Base-by-base conservation (phyloP, 2,888 invertebrate species). In the Lasioglossum calceatum region DNA sequence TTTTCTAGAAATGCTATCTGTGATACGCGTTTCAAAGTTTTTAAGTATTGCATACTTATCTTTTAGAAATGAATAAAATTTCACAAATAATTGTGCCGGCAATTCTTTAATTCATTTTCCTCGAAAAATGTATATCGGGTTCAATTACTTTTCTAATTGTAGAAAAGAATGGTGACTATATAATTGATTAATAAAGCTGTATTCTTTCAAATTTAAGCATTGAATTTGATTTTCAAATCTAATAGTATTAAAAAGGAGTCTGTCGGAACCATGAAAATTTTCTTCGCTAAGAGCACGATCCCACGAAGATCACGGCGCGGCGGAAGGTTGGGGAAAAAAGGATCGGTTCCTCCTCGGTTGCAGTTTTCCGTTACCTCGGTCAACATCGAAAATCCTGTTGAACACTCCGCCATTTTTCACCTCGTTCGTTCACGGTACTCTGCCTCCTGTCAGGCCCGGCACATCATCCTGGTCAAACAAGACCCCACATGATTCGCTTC, bases 361-460 rank as follows among this genome's bases (percentile, higher is more conserved):
- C 74, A 76, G 39, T 77, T 79, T 86, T 83, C 88, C 87, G 87
- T 90, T 88, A 79, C 84, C 87, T 90, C 88, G 80, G 89, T 88
- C 86, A 89, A 90, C 91, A 88, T 79, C 23, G 84, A 84, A 86
- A 91, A 92, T 92, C 92, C 92, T 89, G 89, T 91, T 92, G 85
- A 88, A 91, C 85, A 85, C 84, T 90, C 87, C 87, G 85, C 86
- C 92, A 92, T 93, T 92, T 93, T 92, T 92, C 90, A 91, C 84
- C 86, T 89, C 88, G 85, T 87, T 89, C 87, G 88, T 93, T 92
- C 92, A 93, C 92, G 93, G 92, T 92, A 86, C 79, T 90, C 90
- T 93, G 92, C 89, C 86, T 89, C 90, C 93, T 93, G 93, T 93
- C 93, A 91, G 90, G 90, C 88, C 90, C 86, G 44, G 88, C 50